phyloP scores from a whole-genome alignment of 2,113 vertebrate species.

The Chloropsis cyanopogon region DNA sequence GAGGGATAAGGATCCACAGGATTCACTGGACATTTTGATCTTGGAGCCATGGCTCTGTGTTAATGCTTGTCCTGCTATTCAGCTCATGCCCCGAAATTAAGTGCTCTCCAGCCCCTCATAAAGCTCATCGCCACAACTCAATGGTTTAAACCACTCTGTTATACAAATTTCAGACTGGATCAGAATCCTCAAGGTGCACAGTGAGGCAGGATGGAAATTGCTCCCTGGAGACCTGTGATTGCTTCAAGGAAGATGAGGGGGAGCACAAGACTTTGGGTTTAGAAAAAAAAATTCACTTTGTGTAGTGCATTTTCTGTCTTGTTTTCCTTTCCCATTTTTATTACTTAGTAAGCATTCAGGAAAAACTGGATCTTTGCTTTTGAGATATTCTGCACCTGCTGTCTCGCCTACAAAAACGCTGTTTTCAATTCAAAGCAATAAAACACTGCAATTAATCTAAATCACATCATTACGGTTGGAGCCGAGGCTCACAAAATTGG shows the following conservation, averaged over 20 bases:
- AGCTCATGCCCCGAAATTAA: neutral
- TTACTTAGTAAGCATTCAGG: conserved; percentile 45
- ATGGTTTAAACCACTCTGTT: neutral
- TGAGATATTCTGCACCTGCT: conserved; percentile 66
- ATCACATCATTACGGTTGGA: conserved; percentile 56
- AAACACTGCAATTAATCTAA: conserved; percentile 68
- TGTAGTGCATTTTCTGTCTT: conserved; percentile 19
- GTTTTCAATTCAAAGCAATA: conserved; percentile 68
- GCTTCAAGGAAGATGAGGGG: neutral
- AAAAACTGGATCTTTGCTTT: conserved; percentile 55
- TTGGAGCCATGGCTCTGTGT: conserved; percentile 2
- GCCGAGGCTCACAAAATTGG: conserved; percentile 17
- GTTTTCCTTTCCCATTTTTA: conserved; percentile 53
- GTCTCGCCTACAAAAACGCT: conserved; percentile 67
- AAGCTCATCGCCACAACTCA: neutral
- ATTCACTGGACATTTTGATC: neutral
- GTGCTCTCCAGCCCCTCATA: neutral
- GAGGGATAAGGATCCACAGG: neutral
- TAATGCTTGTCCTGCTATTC: neutral
- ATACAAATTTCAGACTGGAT: conserved; percentile 14
- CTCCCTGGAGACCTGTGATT: conserved; percentile 15
- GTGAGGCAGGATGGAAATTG: neutral
- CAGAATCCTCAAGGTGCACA: neutral
- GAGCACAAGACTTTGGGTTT: neutral
- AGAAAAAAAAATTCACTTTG: neutral